Base-by-base conservation (phyloP, 30 jellyfish, hydroid and myxozoan species). In the Catostylus mosaicus region DNA sequence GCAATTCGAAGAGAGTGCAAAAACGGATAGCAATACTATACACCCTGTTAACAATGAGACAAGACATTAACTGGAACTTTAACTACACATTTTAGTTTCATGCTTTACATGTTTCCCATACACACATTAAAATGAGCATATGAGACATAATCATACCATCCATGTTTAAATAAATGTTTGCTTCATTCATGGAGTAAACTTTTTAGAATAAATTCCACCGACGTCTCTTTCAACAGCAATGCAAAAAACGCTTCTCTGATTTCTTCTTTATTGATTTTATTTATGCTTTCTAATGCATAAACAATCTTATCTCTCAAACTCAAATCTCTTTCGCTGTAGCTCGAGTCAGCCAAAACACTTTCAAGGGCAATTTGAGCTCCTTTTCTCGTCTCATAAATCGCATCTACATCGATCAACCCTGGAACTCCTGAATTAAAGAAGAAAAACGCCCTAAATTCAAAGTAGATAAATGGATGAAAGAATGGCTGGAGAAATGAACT, bases 231-330 rank as follows among this genome's bases (percentile, higher is more conserved):
- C 40, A 94, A 76, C 9, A 94, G 79, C 54, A 97, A 89, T 48
- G 76, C 97, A 76, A 94, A 94, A 60, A 94, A 94, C 0, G 97
- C 96, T 37, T 94, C 97, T 14, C 96, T 94, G 70, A 94, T 86
- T 75, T 94, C 99, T 8, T 78, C 87, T 63, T 87, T 94, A 66
- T 66, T 88, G 16, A 94, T 73, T 63, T 88, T 87, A 91, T 94
- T 87, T 46, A 87, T 95, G 75, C 99, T 73, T 52, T 94, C 99
- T 61, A 94, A 52, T 19, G 95, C 96, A 37, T 73, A 75, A 12
- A 94, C 84, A 6, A 94, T 94, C 51, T 80, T 76, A 81, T 88
- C 96, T 30, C 97, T 83, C 0, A 94, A 64, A 47, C 90, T 73
- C 68, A 67, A 67, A 36, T 70, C 94, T 20, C 90, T 50, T 54